Conservation (phyloP, 2,888 invertebrate genomes). For the Synanthedon andrenaeformis region DNA sequence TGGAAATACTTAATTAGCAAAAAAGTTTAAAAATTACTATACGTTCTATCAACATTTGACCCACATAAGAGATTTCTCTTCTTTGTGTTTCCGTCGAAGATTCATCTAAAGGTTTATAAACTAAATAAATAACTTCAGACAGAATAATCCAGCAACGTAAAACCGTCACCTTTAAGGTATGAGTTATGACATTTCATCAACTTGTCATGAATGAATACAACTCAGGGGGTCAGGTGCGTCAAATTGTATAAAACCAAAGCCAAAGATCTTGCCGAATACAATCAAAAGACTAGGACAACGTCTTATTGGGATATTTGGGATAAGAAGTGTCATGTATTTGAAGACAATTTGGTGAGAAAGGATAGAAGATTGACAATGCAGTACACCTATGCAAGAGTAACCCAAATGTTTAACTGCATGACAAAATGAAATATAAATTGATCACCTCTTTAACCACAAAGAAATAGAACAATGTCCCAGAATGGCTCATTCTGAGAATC, state of each 20-base stretch:
- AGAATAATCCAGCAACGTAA: constrained; percentile 5
- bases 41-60: constrained; percentile 66
- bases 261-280: not conserved
- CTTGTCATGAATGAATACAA: constrained; percentile 55
- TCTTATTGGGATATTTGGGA: not conserved
- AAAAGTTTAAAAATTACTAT: constrained; percentile 6
- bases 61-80: constrained; percentile 68
- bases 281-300: not conserved
- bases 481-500: constrained; percentile 73
- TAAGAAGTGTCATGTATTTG: not conserved
- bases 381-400: not conserved
- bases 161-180: constrained; percentile 19
- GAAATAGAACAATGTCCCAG: constrained; percentile 57
- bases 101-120: constrained; percentile 1
- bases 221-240: constrained; percentile 47
- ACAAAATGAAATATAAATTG: constrained; percentile 6
- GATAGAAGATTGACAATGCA: not conserved
- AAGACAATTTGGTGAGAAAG: not conserved
- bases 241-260: not conserved
- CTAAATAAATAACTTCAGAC: not conserved
- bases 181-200: constrained; percentile 34
- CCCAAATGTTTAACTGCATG: not conserved
- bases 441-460: constrained; percentile 25
- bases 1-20: not conserved
- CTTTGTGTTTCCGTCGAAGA: constrained; percentile 40